Evolutionary conservation across 2,113 vertebrate genomes (phyloP).

Genomic region (Brachyhypopomus occidentalis): DNA sequence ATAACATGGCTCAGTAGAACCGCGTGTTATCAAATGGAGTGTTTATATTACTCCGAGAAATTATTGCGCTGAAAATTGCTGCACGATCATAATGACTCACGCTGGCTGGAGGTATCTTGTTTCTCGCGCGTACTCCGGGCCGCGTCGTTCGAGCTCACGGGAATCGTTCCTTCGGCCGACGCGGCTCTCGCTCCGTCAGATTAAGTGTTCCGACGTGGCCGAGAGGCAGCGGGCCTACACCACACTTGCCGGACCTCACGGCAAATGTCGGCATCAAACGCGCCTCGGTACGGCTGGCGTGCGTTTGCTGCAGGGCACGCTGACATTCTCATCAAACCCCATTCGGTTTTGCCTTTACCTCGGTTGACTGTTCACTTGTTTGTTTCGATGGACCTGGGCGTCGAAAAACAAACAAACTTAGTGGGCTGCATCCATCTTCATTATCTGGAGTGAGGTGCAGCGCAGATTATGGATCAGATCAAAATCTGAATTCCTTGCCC

Average conservation of each 20-base stretch:
- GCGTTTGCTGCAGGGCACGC: not conserved
- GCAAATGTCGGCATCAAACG: not conserved
- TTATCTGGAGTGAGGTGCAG: not conserved
- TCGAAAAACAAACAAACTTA: not conserved
- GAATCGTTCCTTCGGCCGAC: not conserved
- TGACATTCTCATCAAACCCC: not conserved
- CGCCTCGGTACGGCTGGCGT: not conserved
- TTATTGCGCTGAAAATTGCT: constrained; percentile 41
- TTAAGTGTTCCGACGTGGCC: not conserved
- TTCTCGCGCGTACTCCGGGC: not conserved
- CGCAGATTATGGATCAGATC: constrained; percentile 17
- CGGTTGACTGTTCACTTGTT: not conserved
- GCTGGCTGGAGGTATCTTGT: constrained; percentile 34
- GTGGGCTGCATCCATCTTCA: not conserved
- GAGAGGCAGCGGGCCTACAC: not conserved
- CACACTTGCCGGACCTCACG: not conserved
- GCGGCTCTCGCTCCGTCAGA: not conserved
- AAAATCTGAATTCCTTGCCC: constrained; percentile 4
- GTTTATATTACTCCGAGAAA: constrained; percentile 44
- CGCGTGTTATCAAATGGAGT: constrained; percentile 40
- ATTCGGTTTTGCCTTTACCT: not conserved
- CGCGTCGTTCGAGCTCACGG: constrained; percentile 4
- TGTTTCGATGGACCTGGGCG: too few relatives aligned
- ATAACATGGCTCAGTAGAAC: constrained; percentile 67
- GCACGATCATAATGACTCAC: constrained; percentile 45